A percentile compares a stretch with the other conserved stretches of the same genome.
These are phyloP conservation scores for Acanthisitta chloris DNA, from an alignment of 2,113 vertebrate species.

Conservation along the genomic window DNA sequence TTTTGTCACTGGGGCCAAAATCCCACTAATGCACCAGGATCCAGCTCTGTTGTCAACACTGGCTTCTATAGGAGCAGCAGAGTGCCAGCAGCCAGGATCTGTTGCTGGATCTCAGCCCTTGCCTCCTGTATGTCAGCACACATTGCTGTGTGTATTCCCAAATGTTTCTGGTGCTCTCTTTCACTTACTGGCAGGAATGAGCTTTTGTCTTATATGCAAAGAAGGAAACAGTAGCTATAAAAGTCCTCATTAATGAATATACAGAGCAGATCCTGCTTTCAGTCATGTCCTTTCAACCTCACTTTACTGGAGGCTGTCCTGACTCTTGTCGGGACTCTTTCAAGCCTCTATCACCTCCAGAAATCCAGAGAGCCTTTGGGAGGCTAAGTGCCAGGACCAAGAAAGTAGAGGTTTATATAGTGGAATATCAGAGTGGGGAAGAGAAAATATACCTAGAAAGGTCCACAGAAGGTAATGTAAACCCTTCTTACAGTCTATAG, in stretches of 20 bases:
- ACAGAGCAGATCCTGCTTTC: neutral
- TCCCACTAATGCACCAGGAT: rapidly evolving
- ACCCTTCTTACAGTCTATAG: neutral
- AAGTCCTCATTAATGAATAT: neutral
- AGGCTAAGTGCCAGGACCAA: neutral
- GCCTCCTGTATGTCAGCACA: rapidly evolving
- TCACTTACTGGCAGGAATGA: neutral
- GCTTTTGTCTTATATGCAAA: neutral
- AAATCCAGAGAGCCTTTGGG: neutral
- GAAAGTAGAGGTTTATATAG: neutral
- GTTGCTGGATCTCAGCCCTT: rapidly evolving
- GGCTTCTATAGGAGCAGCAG: neutral
- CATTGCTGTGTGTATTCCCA: rapidly evolving
- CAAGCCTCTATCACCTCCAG: neutral
- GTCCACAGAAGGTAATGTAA: neutral
- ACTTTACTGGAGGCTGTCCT: neutral
- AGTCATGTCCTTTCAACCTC: neutral
- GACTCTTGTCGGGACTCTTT: neutral
- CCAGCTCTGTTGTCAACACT: neutral
- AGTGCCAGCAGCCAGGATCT: rapidly evolving
- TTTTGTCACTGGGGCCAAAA: neutral
- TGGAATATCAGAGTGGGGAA: neutral
- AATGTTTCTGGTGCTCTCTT: neutral
- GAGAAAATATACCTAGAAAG: neutral
- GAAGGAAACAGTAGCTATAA: neutral